Conservation (phyloP, 2,797 vertebrate genomes). For the Pseudochromis fuscus region DNA sequence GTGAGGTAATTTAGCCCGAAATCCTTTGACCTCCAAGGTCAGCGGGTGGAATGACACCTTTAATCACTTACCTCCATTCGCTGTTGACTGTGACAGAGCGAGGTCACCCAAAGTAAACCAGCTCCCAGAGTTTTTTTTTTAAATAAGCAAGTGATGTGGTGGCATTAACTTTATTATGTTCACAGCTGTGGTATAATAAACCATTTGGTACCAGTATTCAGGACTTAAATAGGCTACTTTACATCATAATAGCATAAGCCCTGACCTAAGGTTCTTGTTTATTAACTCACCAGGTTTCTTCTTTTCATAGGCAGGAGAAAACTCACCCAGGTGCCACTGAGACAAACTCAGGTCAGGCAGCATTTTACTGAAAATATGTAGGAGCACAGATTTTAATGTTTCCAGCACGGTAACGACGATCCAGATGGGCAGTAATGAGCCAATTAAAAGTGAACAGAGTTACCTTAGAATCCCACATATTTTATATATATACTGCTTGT, state of each 20-base stretch:
- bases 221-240: slow-evolving; percentile 29
- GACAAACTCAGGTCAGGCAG: slow-evolving; percentile 7
- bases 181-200: slow-evolving; percentile 11
- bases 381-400: not conserved
- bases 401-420: not conserved
- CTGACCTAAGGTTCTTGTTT: slow-evolving; percentile 25
- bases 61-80: slow-evolving; percentile 74
- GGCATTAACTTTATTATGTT: slow-evolving; percentile 7
- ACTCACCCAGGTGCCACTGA: not conserved
- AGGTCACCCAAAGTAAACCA: slow-evolving; percentile 53
- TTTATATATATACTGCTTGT: not conserved
- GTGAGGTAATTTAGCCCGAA: slow-evolving; percentile 73
- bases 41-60: slow-evolving; percentile 68
- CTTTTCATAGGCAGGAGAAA: slow-evolving; percentile 10
- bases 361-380: slow-evolving; percentile 10
- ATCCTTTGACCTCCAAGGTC: slow-evolving; percentile 73
- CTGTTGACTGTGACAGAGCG: slow-evolving; percentile 28
- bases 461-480: not conserved
- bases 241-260: slow-evolving; percentile 22
- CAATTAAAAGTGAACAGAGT: slow-evolving; percentile 23
- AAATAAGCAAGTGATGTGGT: slow-evolving; percentile 12
- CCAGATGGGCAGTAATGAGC: slow-evolving; percentile 29
- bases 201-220: slow-evolving; percentile 4
- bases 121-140: slow-evolving; percentile 22
- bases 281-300: slow-evolving; percentile 26